Evolutionary conservation across 1,140 invertebrate species (phyloP).

Genomic region (Caerostris extrusa): DNA sequence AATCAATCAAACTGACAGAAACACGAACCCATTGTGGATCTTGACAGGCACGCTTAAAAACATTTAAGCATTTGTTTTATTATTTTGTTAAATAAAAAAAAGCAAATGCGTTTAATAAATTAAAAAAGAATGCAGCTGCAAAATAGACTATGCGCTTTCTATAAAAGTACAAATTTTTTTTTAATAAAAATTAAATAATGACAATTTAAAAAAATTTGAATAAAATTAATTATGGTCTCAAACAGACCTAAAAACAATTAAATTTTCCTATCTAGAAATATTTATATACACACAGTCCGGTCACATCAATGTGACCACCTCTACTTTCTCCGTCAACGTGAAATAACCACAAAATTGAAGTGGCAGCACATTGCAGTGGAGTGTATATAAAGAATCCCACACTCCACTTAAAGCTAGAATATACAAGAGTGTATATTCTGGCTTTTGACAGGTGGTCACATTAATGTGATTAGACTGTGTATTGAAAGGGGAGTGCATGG

Average conservation of each 20-base stretch:
- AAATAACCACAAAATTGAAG: too few species aligned
- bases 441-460: background rate
- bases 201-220: too few species aligned
- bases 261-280: background rate
- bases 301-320: too few species aligned
- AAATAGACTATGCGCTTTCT: conserved; percentile 7
- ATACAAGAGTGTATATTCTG: background rate
- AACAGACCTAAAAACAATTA: background rate
- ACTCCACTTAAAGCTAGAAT: too few species aligned
- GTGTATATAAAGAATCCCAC: too few species aligned
- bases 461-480: too few species aligned
- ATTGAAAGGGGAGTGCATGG: background rate
- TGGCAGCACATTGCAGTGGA: too few species aligned
- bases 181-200: too few species aligned
- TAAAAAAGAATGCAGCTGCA: conserved; percentile 37
- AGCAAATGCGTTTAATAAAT: conserved; percentile 38
- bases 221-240: too few species aligned
- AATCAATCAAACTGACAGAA: background rate
- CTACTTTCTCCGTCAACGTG: too few species aligned
- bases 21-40: background rate
- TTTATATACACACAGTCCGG: background rate
- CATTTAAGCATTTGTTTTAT: background rate
- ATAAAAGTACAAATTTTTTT: background rate
- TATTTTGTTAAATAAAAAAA: background rate
- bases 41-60: background rate